Percentiles rank a stretch among this genome's conserved stretches.
Evolutionary conservation across 2,113 vertebrate genomes (phyloP).

Genomic region (Mellivora capensis): DNA sequence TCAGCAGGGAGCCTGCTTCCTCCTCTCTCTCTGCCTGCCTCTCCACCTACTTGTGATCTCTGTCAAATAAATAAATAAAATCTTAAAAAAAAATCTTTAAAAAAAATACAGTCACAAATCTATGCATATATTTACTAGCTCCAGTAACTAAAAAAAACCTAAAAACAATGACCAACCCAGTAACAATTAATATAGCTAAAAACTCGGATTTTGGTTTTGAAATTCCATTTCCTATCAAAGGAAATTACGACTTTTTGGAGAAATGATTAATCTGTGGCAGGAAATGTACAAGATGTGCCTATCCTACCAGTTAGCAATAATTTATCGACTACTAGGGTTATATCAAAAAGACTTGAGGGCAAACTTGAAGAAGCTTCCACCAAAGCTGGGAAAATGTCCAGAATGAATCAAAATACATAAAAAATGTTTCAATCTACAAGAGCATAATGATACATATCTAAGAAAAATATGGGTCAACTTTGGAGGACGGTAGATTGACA

Average conservation of each 20-base stretch:
- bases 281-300: background rate
- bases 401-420: background rate
- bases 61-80: too few species aligned
- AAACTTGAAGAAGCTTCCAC: background rate
- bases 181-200: background rate
- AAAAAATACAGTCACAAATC: background rate
- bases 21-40: too few species aligned
- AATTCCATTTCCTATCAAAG: background rate
- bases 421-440: background rate
- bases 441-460: background rate
- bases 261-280: background rate
- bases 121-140: background rate
- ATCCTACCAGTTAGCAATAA: background rate
- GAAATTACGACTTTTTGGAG: background rate
- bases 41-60: too few species aligned
- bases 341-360: background rate
- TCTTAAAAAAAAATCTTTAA: too few species aligned
- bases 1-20: too few species aligned
- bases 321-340: background rate
- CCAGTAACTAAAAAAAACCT: background rate
- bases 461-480: background rate
- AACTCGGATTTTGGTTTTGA: background rate
- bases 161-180: background rate
- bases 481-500: background rate
- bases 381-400: background rate